Evolutionary conservation across 2,797 vertebrate species (phyloP).

Genomic region (Holocentrus rufus): DNA sequence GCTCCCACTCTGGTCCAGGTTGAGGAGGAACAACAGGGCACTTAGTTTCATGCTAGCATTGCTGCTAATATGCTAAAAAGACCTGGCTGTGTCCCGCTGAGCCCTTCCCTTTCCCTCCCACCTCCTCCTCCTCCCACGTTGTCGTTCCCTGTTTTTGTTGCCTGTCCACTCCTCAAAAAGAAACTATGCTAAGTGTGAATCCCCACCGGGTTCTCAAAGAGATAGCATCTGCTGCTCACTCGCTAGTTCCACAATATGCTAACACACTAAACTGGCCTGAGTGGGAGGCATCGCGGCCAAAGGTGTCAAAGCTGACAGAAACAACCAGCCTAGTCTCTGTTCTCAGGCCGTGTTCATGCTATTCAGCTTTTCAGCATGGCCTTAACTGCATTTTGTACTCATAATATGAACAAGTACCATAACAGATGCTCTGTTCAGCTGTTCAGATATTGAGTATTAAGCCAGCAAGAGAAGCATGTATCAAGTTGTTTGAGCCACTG

Average conservation of each 20-base stretch:
- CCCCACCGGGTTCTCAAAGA: background rate
- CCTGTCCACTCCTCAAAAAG: constrained; percentile 2
- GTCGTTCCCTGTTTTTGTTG: background rate
- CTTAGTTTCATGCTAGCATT: background rate
- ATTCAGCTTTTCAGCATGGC: no score
- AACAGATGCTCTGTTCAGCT: no score
- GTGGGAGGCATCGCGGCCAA: background rate
- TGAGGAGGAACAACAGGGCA: background rate
- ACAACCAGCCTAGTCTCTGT: background rate
- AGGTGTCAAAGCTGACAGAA: background rate
- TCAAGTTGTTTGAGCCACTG: no score
- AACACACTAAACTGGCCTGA: background rate
- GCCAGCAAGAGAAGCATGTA: no score
- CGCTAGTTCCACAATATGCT: background rate
- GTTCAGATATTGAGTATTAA: no score
- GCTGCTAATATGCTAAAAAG: background rate
- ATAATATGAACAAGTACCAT: no score
- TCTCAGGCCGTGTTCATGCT: no score
- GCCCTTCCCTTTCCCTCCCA: background rate
- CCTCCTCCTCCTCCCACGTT: background rate
- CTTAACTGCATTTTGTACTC: no score
- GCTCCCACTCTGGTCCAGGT: background rate
- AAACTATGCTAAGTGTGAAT: background rate
- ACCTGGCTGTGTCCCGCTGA: background rate
- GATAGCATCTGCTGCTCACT: background rate